A percentile compares a stretch with the other conserved stretches of the same genome.
Evolutionary conservation across 2,113 vertebrate genomes (phyloP).

Genomic region (Rhynchopsitta pachyrhyncha): DNA sequence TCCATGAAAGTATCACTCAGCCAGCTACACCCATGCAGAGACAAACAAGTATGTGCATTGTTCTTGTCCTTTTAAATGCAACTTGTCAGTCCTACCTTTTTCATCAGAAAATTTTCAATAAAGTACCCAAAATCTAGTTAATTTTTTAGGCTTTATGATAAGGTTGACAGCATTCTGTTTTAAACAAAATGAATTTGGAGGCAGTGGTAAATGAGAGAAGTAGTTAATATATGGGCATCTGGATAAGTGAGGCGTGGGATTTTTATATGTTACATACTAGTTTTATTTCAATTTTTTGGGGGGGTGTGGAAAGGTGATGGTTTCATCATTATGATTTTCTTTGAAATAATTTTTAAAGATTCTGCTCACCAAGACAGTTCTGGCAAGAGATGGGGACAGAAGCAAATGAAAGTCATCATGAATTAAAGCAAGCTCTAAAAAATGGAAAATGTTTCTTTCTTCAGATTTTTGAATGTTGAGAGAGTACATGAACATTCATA

Average conservation of each 20-base stretch:
- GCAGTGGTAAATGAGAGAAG: not conserved
- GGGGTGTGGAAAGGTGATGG: not conserved
- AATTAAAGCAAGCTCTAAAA: not conserved
- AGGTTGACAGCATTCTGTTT: not conserved
- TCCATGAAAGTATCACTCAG: not conserved
- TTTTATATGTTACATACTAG: rapidly evolving
- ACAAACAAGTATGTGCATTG: not conserved
- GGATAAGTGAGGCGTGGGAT: not conserved
- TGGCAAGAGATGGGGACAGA: not conserved
- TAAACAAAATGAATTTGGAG: not conserved
- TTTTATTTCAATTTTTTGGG: not conserved
- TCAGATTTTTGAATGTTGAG: not conserved
- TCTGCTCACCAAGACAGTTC: not conserved
- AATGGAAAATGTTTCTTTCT: not conserved
- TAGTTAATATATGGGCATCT: not conserved
- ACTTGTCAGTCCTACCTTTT: conserved; percentile 31
- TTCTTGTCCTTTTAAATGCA: conserved; percentile 20
- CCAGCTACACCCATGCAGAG: conserved; percentile 13
- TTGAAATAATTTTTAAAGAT: not conserved
- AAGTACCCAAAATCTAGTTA: not conserved
- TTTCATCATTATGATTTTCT: not conserved
- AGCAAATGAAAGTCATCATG: not conserved
- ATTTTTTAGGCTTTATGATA: not conserved
- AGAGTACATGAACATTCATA: not conserved
- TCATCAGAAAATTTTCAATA: not conserved